A percentile compares a stretch with the other conserved stretches of the same genome.
Evolutionary conservation across 1,140 invertebrate genomes (phyloP).

Genomic region (Hyposmocoma kahamanoa): DNA sequence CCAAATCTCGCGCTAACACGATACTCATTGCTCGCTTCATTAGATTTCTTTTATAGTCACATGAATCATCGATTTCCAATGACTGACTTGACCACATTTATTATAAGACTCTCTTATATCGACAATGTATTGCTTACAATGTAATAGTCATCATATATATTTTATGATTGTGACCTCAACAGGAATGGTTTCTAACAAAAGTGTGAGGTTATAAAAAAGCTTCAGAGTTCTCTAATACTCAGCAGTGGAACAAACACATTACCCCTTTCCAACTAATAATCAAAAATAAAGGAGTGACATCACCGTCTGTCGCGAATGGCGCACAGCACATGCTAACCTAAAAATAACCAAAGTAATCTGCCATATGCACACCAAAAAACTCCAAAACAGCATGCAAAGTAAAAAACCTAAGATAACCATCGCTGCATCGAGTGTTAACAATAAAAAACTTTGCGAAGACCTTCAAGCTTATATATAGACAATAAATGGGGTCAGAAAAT

Average conservation of each 20-base stretch:
- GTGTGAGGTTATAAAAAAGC: too few relatives aligned
- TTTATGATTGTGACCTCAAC: too few relatives aligned
- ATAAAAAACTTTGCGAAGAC: slow-evolving; percentile 20
- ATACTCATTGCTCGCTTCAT: background rate
- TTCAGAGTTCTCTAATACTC: too few relatives aligned
- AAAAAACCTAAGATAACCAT: slow-evolving; percentile 49
- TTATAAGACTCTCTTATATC: background rate
- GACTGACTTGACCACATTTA: background rate
- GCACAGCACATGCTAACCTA: slow-evolving; percentile 56
- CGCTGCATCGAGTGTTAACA: slow-evolving; percentile 14
- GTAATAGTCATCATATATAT: too few relatives aligned
- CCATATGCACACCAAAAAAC: slow-evolving; percentile 66
- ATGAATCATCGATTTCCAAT: slow-evolving; percentile 4
- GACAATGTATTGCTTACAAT: background rate
- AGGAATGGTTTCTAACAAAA: too few relatives aligned
- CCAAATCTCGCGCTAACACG: slow-evolving; percentile 4
- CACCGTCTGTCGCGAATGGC: slow-evolving; percentile 62
- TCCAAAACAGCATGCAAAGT: slow-evolving; percentile 34
- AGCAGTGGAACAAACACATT: slow-evolving; percentile 39
- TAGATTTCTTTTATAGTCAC: background rate
- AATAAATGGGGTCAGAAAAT: slow-evolving; percentile 14
- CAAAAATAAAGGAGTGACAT: slow-evolving; percentile 63
- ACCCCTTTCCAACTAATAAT: slow-evolving; percentile 50
- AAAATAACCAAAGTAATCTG: slow-evolving; percentile 65
- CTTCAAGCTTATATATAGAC: slow-evolving; percentile 12